phyloP scores from a whole-genome alignment of 2,888 invertebrate species.

The Aporophyla nigra region DNA sequence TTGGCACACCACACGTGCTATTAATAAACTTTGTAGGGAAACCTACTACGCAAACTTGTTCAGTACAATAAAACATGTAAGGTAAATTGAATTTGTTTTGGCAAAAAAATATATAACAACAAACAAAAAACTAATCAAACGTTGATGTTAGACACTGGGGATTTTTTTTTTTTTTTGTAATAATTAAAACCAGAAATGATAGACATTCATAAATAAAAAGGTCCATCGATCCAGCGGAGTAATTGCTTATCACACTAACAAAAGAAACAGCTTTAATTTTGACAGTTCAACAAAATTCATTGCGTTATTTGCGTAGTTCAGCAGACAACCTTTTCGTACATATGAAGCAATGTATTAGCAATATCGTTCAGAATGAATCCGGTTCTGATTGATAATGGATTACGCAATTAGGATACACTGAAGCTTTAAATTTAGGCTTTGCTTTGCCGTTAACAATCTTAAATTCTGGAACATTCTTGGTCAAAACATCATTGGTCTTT shows the following conservation, averaged over 20 bases:
- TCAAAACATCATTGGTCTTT: background rate
- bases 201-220: background rate
- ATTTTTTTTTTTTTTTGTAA: background rate
- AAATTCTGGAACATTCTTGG: background rate
- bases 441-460: background rate
- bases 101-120: background rate
- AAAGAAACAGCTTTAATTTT: no score
- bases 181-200: background rate
- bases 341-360: no score
- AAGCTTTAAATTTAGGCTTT: background rate
- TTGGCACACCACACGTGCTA: conserved; percentile 30
- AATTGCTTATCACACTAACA: no score
- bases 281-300: no score
- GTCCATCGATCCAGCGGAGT: background rate
- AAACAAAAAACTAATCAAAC: conserved; percentile 11
- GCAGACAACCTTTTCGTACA: no score
- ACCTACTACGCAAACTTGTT: conserved; percentile 20
- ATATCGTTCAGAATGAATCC: no score
- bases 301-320: no score
- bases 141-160: background rate
- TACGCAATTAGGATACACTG: no score
- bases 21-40: conserved; percentile 23
- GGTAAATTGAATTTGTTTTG: conserved; percentile 4
- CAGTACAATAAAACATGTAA: background rate
- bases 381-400: no score